phyloP scores from a whole-genome alignment of 2,797 vertebrate genomes.

The Novumbra hubbsi region DNA sequence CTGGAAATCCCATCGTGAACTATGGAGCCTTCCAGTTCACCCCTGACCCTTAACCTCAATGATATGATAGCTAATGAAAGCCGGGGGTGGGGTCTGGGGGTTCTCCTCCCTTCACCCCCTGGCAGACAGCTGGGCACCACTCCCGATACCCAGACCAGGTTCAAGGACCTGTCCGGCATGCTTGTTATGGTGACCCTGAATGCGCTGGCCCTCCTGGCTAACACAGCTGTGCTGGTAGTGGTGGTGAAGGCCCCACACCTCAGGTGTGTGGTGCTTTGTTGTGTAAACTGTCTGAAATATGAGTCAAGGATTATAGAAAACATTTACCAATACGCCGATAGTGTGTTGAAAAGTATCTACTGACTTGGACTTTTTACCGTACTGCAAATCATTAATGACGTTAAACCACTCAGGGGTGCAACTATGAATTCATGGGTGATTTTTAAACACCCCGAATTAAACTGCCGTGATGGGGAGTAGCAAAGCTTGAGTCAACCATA shows the following conservation, averaged over 20 bases:
- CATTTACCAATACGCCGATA: no score
- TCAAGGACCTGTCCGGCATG: slow-evolving; percentile 77
- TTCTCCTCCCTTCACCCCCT: slow-evolving; percentile 52
- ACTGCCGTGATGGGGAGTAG: no score
- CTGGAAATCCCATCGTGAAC: slow-evolving; percentile 47
- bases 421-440: no score
- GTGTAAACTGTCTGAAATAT: background rate
- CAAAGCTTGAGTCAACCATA: no score
- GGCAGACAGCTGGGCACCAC: slow-evolving; percentile 67
- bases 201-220: slow-evolving; percentile 82
- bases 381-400: no score
- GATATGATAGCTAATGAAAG: slow-evolving; percentile 25
- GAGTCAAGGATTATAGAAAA: background rate
- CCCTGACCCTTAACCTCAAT: slow-evolving; percentile 51
- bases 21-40: slow-evolving; percentile 63
- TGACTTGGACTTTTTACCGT: no score
- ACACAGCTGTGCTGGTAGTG: slow-evolving; percentile 79
- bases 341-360: no score
- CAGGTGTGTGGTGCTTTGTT: slow-evolving; percentile 24
- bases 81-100: slow-evolving; percentile 31
- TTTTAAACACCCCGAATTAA: no score
- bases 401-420: no score
- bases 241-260: slow-evolving; percentile 86
- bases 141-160: slow-evolving; percentile 54
- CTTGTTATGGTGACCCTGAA: slow-evolving; percentile 84